Evolutionary conservation across 2,888 invertebrate genomes (phyloP).

Genomic region (Ichneumoninae sp.): DNA sequence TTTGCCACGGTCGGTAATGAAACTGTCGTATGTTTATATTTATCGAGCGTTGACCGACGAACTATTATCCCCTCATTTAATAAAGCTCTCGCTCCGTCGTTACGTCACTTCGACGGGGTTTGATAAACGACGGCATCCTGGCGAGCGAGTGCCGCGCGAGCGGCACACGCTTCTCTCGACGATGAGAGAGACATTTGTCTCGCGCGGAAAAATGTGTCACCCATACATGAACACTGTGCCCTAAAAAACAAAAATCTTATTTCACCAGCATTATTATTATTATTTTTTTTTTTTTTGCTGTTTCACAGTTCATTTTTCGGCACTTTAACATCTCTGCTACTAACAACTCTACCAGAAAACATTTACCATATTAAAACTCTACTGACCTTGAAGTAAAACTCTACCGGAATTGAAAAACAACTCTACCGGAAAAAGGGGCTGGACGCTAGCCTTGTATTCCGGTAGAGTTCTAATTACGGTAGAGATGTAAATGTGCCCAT

Average conservation of each 20-base stretch:
- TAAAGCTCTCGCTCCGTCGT: conserved; percentile 48
- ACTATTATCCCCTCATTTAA: conserved; percentile 42
- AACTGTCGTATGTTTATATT: conserved; percentile 25
- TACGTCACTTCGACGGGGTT: conserved; percentile 59
- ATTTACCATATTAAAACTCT: too few relatives aligned
- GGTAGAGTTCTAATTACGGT: too few relatives aligned
- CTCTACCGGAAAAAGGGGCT: too few relatives aligned
- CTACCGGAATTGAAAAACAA: too few relatives aligned
- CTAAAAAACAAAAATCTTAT: background rate
- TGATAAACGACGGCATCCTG: conserved; percentile 66
- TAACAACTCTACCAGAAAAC: too few relatives aligned
- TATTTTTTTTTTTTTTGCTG: background rate
- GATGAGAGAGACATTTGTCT: conserved; percentile 12
- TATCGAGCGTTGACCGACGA: conserved; percentile 46
- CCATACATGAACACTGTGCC: background rate
- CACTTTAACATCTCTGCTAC: too few relatives aligned
- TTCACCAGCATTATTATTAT: background rate
- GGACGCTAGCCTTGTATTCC: too few relatives aligned
- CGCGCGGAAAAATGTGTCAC: background rate
- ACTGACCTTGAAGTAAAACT: too few relatives aligned
- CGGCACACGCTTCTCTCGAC: conserved; percentile 42
- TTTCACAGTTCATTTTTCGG: background rate
- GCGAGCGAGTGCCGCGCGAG: conserved; percentile 43
- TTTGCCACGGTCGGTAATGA: background rate
- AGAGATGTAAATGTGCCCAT: background rate